These are phyloP conservation scores for Chaetodon trifasciatus DNA, from an alignment of 2,797 vertebrate genomes.

Conservation along the genomic window DNA sequence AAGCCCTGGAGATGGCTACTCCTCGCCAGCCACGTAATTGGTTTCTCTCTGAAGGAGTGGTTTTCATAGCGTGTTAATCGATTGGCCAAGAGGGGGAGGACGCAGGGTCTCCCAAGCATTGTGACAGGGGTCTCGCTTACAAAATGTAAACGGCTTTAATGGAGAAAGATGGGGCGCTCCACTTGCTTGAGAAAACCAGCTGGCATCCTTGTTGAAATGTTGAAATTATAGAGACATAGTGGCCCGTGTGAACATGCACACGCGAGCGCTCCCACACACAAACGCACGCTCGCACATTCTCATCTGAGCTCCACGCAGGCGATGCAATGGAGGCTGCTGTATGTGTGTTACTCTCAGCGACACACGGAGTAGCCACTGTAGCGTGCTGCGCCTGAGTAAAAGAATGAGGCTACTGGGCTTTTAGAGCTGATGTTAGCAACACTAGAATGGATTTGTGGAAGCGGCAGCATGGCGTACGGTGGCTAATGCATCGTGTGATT, in stretches of 20 bases:
- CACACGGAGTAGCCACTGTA: slow-evolving; percentile 11
- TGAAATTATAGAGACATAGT: not conserved
- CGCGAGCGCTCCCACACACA: not conserved
- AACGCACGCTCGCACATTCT: not conserved
- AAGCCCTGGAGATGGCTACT: slow-evolving; percentile 77
- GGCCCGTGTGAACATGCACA: not conserved
- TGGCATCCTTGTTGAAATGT: slow-evolving; percentile 4
- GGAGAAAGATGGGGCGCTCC: slow-evolving; percentile 29
- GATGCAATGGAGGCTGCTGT: not conserved
- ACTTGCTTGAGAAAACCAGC: slow-evolving; percentile 20
- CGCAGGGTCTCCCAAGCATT: slow-evolving; percentile 46
- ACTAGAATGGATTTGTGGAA: slow-evolving; percentile 36
- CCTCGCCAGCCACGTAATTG: slow-evolving; percentile 69
- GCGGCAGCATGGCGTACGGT: not conserved
- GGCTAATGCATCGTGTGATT: slow-evolving; percentile 43
- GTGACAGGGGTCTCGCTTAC: slow-evolving; percentile 43
- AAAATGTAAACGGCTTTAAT: slow-evolving; percentile 36
- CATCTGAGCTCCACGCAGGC: slow-evolving; percentile 17
- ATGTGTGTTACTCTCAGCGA: slow-evolving; percentile 26
- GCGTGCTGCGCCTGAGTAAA: slow-evolving; percentile 8
- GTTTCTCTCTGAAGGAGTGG: slow-evolving; percentile 71
- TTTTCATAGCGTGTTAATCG: slow-evolving; percentile 78
- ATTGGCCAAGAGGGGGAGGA: slow-evolving; percentile 58
- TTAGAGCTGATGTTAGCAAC: slow-evolving; percentile 37
- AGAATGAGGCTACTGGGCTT: slow-evolving; percentile 47